A percentile compares a stretch with the other conserved stretches of the same genome.
Evolutionary conservation across 2,797 vertebrate genomes (phyloP).

Genomic region (Chrysocyon brachyurus): DNA sequence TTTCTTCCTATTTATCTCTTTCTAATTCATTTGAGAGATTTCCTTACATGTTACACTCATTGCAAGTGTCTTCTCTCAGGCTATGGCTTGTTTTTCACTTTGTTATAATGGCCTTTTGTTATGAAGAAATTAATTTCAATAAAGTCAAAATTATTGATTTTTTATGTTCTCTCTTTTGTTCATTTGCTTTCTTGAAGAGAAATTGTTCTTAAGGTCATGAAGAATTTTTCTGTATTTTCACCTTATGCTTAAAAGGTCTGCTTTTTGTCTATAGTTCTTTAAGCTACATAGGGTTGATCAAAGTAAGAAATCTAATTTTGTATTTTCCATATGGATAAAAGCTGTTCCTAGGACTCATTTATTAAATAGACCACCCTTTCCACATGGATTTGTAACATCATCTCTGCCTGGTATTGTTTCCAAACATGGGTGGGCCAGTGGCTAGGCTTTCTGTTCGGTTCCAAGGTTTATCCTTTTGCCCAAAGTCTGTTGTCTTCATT

Average conservation of each 20-base stretch:
- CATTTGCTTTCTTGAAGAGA: not conserved
- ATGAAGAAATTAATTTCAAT: slow-evolving; percentile 1
- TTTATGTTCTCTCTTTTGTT: not conserved
- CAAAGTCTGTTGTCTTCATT: slow-evolving; percentile 43
- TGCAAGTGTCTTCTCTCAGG: not conserved
- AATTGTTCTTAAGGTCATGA: not conserved
- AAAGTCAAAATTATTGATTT: slow-evolving; percentile 6
- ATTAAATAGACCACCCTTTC: not conserved
- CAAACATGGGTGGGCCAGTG: not conserved
- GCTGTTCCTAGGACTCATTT: not conserved
- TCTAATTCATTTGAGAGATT: slow-evolving; percentile 19
- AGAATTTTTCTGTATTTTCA: slow-evolving; percentile 49
- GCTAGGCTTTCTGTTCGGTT: not conserved
- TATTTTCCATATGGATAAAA: not conserved
- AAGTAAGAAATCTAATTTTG: not conserved
- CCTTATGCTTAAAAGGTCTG: slow-evolving; percentile 30
- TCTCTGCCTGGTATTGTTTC: not conserved
- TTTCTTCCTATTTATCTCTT: not conserved
- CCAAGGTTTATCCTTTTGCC: not conserved
- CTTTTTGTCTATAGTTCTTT: not conserved
- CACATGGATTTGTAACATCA: not conserved
- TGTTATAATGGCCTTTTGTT: not conserved
- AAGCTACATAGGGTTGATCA: not conserved
- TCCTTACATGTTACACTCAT: not conserved
- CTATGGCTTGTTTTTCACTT: slow-evolving; percentile 21